A percentile compares a stretch with the other conserved stretches of the same genome.
These are phyloP conservation scores for Perognathus longimembris DNA, from an alignment of 2,113 vertebrate species.

Conservation along the genomic window DNA sequence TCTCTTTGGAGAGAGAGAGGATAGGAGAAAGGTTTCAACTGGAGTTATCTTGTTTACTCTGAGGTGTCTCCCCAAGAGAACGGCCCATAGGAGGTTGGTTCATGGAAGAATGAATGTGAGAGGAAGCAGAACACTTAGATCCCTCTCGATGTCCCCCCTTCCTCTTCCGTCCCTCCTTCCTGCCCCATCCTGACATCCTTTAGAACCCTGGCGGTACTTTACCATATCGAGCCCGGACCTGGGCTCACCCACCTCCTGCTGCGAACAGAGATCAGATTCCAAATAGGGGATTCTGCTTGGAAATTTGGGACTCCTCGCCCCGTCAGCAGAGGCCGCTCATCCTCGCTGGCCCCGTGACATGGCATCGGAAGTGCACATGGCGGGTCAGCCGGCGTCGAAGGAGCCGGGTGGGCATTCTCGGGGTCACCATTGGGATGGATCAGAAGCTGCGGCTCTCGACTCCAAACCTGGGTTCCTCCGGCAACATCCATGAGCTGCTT, in stretches of 20 bases:
- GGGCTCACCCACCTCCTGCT: no score
- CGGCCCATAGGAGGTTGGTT: neutral
- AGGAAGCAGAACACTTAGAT: rapidly evolving
- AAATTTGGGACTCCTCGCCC: neutral
- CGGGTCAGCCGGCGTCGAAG: neutral
- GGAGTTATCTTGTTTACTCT: neutral
- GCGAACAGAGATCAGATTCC: neutral
- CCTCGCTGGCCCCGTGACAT: neutral
- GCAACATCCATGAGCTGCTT: neutral
- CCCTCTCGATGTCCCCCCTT: no score
- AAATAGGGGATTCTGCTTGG: neutral
- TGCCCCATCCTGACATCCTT: neutral
- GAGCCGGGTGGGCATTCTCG: neutral
- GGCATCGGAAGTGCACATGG: neutral
- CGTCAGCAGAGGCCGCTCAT: neutral
- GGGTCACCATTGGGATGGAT: neutral
- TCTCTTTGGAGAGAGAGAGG: neutral
- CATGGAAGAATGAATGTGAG: neutral
- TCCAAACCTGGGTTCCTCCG: neutral
- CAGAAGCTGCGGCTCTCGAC: neutral
- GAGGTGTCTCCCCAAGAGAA: neutral
- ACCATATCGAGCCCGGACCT: neutral
- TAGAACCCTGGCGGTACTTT: neutral
- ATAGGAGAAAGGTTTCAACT: no score
- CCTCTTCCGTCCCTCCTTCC: neutral